Evolutionary conservation across 2,113 vertebrate genomes (phyloP).

Genomic region (Callospermophilus lateralis): DNA sequence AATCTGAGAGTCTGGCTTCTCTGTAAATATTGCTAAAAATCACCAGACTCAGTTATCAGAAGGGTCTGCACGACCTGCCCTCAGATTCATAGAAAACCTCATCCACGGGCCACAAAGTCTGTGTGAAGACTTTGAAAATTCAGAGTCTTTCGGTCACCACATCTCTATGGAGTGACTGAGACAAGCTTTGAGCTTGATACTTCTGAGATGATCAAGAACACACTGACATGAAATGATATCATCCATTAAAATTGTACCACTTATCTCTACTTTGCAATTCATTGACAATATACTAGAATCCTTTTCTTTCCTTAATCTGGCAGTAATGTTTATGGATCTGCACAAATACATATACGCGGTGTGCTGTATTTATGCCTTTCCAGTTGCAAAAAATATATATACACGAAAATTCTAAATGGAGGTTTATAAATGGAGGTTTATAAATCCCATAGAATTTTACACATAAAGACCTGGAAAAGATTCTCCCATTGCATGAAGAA

Average conservation of each 20-base stretch:
- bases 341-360: background rate
- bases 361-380: background rate
- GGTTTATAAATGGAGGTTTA: background rate
- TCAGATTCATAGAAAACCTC: too few species aligned
- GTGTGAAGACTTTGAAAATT: background rate
- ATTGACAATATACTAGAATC: background rate
- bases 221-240: background rate
- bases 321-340: background rate
- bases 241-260: background rate
- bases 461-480: constrained; percentile 73
- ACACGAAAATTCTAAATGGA: background rate
- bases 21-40: background rate
- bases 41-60: background rate
- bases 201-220: background rate
- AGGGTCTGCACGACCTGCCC: background rate
- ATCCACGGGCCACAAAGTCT: background rate
- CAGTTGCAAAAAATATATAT: background rate
- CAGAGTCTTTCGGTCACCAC: background rate
- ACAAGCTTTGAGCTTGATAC: background rate
- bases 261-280: constrained; percentile 27
- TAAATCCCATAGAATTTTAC: constrained; percentile 66
- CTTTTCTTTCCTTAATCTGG: constrained; percentile 15
- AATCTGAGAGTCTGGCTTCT: background rate
- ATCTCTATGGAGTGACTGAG: background rate
- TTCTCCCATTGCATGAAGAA: constrained; percentile 74